These are phyloP conservation scores for Perodicticus potto DNA, from an alignment of 2,797 vertebrate species.

Conservation along the genomic window DNA sequence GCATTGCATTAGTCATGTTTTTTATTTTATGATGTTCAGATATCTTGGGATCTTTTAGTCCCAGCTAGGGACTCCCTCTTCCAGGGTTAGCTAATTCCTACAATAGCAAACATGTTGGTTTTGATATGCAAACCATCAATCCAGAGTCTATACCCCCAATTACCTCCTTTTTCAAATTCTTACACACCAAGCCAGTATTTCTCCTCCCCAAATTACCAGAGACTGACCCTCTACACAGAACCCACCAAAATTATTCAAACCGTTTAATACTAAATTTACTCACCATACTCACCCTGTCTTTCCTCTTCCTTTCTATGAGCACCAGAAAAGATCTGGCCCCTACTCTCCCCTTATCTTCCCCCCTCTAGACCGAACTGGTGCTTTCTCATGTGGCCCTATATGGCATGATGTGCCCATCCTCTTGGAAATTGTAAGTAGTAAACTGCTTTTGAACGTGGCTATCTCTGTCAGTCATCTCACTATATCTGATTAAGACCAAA, in stretches of 20 bases:
- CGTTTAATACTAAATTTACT: not conserved
- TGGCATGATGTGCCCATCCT: not conserved
- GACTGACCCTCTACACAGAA: not conserved
- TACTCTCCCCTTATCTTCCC: not conserved
- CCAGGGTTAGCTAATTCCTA: not conserved
- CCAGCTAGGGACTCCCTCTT: not conserved
- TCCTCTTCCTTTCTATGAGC: not conserved
- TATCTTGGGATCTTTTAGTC: not conserved
- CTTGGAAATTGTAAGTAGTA: not conserved
- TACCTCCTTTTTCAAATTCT: not conserved
- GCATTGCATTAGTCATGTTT: not conserved
- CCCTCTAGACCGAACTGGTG: not conserved
- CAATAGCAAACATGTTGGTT: not conserved
- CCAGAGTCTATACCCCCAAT: not conserved
- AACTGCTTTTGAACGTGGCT: not conserved
- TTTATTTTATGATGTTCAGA: not conserved
- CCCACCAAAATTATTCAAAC: not conserved
- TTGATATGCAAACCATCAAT: not conserved
- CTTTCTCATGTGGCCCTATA: not conserved
- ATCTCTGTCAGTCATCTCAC: not conserved
- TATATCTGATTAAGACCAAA: not conserved
- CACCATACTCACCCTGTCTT: fast-evolving
- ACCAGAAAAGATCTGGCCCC: not conserved
- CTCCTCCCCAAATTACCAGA: not conserved
- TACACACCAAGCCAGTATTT: not conserved